A percentile compares a stretch with the other conserved stretches of the same genome.
phyloP scores from a whole-genome alignment of 53 echinoderm and acorn worm species.

The Paracentrotus lividus region DNA sequence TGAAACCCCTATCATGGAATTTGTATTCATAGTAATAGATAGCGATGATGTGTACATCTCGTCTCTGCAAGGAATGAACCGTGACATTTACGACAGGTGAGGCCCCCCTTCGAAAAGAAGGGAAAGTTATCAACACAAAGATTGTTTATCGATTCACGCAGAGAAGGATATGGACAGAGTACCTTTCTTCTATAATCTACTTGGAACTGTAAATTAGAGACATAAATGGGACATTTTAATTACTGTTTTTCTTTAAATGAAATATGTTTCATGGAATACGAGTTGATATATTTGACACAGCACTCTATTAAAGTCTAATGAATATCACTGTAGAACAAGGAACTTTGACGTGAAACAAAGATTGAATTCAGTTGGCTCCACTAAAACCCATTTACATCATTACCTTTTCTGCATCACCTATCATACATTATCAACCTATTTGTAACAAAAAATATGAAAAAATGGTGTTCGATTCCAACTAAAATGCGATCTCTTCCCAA shows the following conservation, averaged over 20 bases:
- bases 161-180: neutral
- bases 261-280: neutral
- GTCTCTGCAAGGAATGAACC: neutral
- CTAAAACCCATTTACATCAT: neutral
- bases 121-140: neutral
- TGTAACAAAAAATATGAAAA: too few species aligned
- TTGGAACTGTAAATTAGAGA: neutral
- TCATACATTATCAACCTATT: too few species aligned
- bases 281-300: neutral
- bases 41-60: conserved; percentile 12
- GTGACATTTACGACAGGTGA: neutral
- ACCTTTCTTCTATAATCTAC: neutral
- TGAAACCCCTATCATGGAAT: conserved; percentile 28
- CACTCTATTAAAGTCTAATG: neutral
- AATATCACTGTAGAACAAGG: neutral
- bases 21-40: conserved; percentile 7
- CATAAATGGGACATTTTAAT: neutral
- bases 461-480: too few species aligned
- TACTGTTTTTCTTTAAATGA: neutral
- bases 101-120: neutral
- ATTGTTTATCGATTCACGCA: neutral
- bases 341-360: neutral
- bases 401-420: too few species aligned
- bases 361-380: too few species aligned
- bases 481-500: too few species aligned